Conservation (phyloP, 2,888 invertebrate species). For the Iphiclides podalirius region DNA sequence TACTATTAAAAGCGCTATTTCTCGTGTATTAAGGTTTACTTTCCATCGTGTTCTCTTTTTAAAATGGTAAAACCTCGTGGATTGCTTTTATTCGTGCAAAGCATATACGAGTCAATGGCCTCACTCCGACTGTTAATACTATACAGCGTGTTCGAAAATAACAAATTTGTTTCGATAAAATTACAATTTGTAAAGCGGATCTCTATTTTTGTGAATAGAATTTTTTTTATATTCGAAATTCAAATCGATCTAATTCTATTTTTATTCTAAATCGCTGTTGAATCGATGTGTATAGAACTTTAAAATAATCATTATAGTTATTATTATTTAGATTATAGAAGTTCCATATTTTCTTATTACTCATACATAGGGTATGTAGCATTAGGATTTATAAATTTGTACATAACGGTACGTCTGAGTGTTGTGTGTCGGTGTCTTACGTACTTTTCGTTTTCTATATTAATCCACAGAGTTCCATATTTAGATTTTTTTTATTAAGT, state of each 20-base stretch:
- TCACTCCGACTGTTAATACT: too few species aligned
- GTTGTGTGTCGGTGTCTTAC: slow-evolving; percentile 33
- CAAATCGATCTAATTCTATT: slow-evolving; percentile 14
- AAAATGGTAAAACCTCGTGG: too few species aligned
- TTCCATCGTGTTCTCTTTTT: too few species aligned
- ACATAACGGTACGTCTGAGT: slow-evolving; percentile 36
- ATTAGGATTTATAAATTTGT: slow-evolving; percentile 32
- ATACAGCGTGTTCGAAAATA: slow-evolving; percentile 17
- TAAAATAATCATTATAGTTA: slow-evolving; percentile 11
- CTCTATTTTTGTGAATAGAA: slow-evolving; percentile 21
- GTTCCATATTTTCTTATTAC: slow-evolving; percentile 30
- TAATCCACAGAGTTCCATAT: neutral
- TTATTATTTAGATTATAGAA: slow-evolving; percentile 19
- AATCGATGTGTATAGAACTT: slow-evolving; percentile 13
- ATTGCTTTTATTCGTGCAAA: too few species aligned
- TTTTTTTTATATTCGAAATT: slow-evolving; percentile 18
- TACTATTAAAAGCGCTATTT: too few species aligned
- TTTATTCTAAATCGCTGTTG: slow-evolving; percentile 16
- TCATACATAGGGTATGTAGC: slow-evolving; percentile 27
- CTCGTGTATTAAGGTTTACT: too few species aligned
- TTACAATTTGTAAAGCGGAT: too few species aligned
- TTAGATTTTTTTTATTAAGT: slow-evolving; percentile 5
- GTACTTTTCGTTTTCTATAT: slow-evolving; percentile 20
- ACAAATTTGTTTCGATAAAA: too few species aligned
- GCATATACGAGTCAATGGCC: too few species aligned